Evolutionary conservation across 2,797 vertebrate species (phyloP).

Genomic region (Notolepis coatsorum): DNA sequence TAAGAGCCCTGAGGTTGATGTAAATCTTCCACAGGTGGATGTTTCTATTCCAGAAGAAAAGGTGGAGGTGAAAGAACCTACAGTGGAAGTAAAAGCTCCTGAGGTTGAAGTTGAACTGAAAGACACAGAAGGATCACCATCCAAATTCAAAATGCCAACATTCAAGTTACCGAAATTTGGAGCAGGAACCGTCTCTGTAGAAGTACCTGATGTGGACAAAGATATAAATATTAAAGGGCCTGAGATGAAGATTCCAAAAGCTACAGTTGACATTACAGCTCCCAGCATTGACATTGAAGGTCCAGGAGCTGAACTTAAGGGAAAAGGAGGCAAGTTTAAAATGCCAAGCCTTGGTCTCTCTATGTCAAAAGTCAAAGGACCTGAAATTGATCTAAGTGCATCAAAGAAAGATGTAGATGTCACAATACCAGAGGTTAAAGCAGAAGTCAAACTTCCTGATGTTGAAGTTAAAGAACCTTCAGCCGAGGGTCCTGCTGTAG

Average conservation of each 20-base stretch:
- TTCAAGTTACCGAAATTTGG: conserved; percentile 57
- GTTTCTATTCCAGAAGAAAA: conserved; percentile 39
- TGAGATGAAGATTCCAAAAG: neutral
- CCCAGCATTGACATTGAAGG: conserved; percentile 11
- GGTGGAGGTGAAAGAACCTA: conserved; percentile 26
- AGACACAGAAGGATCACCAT: conserved; percentile 17
- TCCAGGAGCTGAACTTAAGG: conserved; percentile 18
- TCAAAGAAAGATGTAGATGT: conserved; percentile 49
- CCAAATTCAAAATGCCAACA: conserved; percentile 57
- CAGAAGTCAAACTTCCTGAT: conserved; percentile 7
- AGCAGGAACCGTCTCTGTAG: conserved; percentile 6
- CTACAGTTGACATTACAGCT: conserved; percentile 27
- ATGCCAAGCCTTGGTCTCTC: conserved; percentile 56
- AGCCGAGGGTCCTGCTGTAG: conserved; percentile 26
- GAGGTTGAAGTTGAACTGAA: conserved; percentile 21
- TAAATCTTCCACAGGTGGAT: conserved; percentile 29
- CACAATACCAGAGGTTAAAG: conserved; percentile 15
- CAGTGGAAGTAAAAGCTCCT: conserved; percentile 27
- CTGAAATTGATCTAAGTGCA: conserved; percentile 14
- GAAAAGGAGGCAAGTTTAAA: conserved; percentile 48
- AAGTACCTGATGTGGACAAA: conserved; percentile 34
- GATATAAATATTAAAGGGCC: conserved; percentile 27
- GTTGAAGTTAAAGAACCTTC: conserved; percentile 8
- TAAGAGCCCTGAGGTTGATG: conserved; percentile 45
- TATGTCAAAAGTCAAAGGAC: conserved; percentile 42